Evolutionary conservation across 2,888 invertebrate species (phyloP).

Genomic region (Eupelmus urozonus): DNA sequence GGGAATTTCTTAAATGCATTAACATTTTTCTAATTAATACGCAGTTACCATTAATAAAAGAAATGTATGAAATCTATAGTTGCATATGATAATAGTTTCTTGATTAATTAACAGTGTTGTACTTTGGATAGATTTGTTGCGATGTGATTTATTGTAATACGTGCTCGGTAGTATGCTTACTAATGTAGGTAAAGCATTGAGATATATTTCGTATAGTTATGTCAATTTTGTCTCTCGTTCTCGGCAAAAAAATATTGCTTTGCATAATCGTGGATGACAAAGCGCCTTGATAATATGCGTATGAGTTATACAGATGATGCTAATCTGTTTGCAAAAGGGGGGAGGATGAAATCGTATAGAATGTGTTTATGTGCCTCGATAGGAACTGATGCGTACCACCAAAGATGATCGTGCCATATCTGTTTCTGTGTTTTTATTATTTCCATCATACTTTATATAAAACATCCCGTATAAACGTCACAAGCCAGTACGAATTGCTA

Average conservation of each 20-base stretch:
- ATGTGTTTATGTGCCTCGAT: conserved; percentile 64
- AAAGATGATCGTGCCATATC: conserved; percentile 48
- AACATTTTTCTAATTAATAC: conserved; percentile 4
- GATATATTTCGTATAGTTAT: conserved; percentile 32
- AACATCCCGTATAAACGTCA: conserved; percentile 69
- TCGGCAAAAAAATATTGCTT: conserved; percentile 58
- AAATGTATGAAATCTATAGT: conserved; percentile 32
- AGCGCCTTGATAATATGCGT: conserved; percentile 37
- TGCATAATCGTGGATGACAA: conserved; percentile 39
- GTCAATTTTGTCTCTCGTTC: conserved; percentile 52
- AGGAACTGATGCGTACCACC: conserved; percentile 68
- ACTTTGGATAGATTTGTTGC: conserved; percentile 50
- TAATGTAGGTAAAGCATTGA: conserved; percentile 38
- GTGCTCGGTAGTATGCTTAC: conserved; percentile 34
- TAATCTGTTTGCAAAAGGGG: conserved; percentile 48
- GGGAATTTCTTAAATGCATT: conserved; percentile 43
- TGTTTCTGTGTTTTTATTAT: conserved; percentile 31
- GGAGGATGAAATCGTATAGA: conserved; percentile 62
- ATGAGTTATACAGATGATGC: conserved; percentile 46
- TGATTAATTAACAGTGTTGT: conserved; percentile 51
- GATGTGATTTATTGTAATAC: conserved; percentile 34
- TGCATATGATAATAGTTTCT: conserved; percentile 24
- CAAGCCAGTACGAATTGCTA: conserved; percentile 66
- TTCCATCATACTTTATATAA: conserved; percentile 64
- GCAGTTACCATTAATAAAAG: too few relatives aligned